phyloP scores from a whole-genome alignment of 2,888 invertebrate species.

The Drosophila hamatofila region DNA sequence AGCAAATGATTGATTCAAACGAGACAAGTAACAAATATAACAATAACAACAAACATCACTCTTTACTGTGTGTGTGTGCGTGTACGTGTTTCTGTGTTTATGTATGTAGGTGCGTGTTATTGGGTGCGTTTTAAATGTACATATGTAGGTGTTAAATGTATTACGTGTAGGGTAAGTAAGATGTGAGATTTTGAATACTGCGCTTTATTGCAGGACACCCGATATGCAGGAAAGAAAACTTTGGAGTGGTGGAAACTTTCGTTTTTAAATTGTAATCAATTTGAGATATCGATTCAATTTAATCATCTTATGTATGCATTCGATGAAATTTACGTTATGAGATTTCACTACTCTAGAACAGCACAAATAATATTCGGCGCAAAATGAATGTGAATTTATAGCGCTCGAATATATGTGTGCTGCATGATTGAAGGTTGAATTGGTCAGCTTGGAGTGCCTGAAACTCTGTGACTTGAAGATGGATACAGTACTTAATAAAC shows the following conservation, averaged over 20 bases:
- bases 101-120: conserved; percentile 6
- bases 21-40: conserved; percentile 65
- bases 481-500: conserved; percentile 22
- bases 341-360: conserved; percentile 82
- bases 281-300: conserved; percentile 22
- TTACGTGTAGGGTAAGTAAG: conserved; percentile 30
- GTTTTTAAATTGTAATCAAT: conserved; percentile 42
- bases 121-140: conserved; percentile 9
- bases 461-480: conserved; percentile 47
- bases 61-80: conserved; percentile 24
- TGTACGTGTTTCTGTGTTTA: conserved; percentile 5
- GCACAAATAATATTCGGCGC: conserved; percentile 72
- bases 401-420: conserved; percentile 64
- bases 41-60: conserved; percentile 65
- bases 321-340: conserved; percentile 84
- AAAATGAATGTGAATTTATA: conserved; percentile 20
- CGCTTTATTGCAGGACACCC: conserved; percentile 48
- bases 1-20: conserved; percentile 65
- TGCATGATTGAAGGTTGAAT: conserved; percentile 40
- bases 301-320: conserved; percentile 53
- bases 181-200: conserved; percentile 42
- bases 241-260: conserved; percentile 44
- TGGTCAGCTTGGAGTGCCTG: conserved; percentile 40
- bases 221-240: conserved; percentile 47
- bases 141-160: conserved; percentile 3